Percentiles rank a stretch among this genome's conserved stretches.
phyloP scores from a whole-genome alignment of 2,797 vertebrate species.

The Diplodus puntazzo region DNA sequence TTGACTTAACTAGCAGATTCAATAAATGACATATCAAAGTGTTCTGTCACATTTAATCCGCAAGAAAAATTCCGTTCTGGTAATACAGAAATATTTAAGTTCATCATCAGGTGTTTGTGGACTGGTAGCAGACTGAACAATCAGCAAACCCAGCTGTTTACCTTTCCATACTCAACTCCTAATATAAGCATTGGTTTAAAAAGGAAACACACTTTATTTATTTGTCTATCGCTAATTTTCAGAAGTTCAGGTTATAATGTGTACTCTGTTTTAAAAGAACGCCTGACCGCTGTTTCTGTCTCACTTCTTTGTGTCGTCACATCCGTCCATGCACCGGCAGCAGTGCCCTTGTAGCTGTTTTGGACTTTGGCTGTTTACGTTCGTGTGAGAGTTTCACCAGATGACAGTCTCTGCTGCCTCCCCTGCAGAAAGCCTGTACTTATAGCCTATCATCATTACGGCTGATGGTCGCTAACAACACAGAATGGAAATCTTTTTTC shows the following conservation, averaged over 20 bases:
- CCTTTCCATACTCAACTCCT: not conserved
- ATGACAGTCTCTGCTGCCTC: slow-evolving; percentile 30
- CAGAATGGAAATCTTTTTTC: slow-evolving; percentile 37
- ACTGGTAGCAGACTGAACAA: no score
- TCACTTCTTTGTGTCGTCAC: not conserved
- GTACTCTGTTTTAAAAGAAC: no score
- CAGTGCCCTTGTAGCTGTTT: slow-evolving; percentile 22
- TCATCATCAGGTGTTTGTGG: no score
- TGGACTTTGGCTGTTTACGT: slow-evolving; percentile 25
- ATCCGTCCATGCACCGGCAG: slow-evolving; percentile 5
- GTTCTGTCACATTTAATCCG: slow-evolving; percentile 2
- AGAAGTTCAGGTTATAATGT: not conserved
- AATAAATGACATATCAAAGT: not conserved
- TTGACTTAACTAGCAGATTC: not conserved
- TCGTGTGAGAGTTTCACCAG: slow-evolving; percentile 28
- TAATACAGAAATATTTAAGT: not conserved
- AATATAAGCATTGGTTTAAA: not conserved
- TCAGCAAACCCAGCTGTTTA: no score
- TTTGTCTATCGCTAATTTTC: no score
- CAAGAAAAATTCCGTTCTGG: not conserved
- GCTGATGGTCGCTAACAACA: slow-evolving; percentile 56
- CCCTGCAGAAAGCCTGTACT: slow-evolving; percentile 45
- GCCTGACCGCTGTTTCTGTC: not conserved
- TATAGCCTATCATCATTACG: slow-evolving; percentile 56
- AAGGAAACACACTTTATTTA: not conserved